A percentile compares a stretch with the other conserved stretches of the same genome.
These are phyloP conservation scores for Lordiphosa andalusiaca DNA, from an alignment of 2,888 invertebrate species.

Conservation along the genomic window DNA sequence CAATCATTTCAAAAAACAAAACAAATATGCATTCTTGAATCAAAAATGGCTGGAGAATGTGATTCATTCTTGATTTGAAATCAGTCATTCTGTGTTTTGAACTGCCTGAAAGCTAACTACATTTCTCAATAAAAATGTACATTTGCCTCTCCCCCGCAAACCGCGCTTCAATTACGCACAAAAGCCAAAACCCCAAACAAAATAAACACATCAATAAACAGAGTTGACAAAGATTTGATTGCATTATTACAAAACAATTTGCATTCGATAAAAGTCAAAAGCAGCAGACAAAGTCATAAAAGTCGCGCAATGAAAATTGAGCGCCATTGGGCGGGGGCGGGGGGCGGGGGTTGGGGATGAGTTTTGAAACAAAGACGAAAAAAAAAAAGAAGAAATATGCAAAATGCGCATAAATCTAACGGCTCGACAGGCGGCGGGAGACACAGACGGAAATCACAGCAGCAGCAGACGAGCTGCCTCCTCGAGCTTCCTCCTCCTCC, in stretches of 20 bases:
- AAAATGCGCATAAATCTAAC: constrained; percentile 70
- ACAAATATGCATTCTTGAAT: no score
- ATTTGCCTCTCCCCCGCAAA: no score
- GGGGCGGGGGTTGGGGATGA: neutral
- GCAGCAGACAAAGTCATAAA: constrained; percentile 66
- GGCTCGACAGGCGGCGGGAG: constrained; percentile 32
- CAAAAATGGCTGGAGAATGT: no score
- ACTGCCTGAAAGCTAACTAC: no score
- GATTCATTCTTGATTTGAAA: no score
- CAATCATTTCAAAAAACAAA: no score
- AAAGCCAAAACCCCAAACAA: constrained; percentile 24
- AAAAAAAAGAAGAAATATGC: constrained; percentile 59
- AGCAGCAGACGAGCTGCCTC: constrained; percentile 24
- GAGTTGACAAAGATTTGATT: constrained; percentile 66
- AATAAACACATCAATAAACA: constrained; percentile 68
- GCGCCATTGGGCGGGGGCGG: constrained; percentile 3
- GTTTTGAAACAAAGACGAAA: constrained; percentile 43
- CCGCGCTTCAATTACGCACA: constrained; percentile 12
- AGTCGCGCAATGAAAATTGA: constrained; percentile 69
- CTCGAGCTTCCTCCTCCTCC: neutral
- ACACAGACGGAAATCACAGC: constrained; percentile 51
- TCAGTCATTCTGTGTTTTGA: no score
- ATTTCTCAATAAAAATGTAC: no score
- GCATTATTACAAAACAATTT: constrained; percentile 73
- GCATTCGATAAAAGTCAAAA: constrained; percentile 68